Base-by-base conservation (phyloP, 1,140 invertebrate species). In the Scaptomyza graminum region DNA sequence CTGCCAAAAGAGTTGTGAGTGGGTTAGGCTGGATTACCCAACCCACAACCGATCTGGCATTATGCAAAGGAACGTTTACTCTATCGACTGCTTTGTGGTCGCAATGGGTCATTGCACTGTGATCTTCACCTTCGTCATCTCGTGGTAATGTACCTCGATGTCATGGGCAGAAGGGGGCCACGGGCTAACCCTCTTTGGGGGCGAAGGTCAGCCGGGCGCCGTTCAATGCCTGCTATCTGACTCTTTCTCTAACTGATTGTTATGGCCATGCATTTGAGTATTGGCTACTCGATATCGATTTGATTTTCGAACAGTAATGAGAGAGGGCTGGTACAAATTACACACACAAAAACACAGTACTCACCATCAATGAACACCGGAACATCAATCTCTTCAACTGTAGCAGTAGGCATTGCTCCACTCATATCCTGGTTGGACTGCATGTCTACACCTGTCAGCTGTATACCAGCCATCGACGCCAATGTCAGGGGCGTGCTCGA, bases 361-460 rank as follows among this genome's bases (percentile, higher is more conserved):
- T 91, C 90, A 91, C 90, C 90, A 91, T 91, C 85, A 84, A 91
- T 91, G 90, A 91, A 91, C 85, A 91, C 90, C 90, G 90, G 90
- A 91, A 91, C 90, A 79, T 91, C 87, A 84, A 91, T 91, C 90
- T 91, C 90, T 91, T 91, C 90, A 91, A 91, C 90, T 91, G 90
- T 91, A 87, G 90, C 90, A 91, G 85, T 90, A 87, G 90, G 90
- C 90, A 91, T 91, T 91, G 90, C 90, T 91, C 90, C 90, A 91
- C 90, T 91, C 90, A 91, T 79, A 88, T 88, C 88, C 76, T 57
- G 69, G 72, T 66, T 74, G 79, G 76, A 90, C 82, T 52, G 74
- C 83, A 74, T 76, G 51, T 90, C 90, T 66, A 79, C 76, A 90
- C 82, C 85, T 91, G 90, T 84, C 76, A 91, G 73, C 79, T 91